phyloP scores from a whole-genome alignment of 1,140 invertebrate genomes.

The Apocrypta bakeri region DNA sequence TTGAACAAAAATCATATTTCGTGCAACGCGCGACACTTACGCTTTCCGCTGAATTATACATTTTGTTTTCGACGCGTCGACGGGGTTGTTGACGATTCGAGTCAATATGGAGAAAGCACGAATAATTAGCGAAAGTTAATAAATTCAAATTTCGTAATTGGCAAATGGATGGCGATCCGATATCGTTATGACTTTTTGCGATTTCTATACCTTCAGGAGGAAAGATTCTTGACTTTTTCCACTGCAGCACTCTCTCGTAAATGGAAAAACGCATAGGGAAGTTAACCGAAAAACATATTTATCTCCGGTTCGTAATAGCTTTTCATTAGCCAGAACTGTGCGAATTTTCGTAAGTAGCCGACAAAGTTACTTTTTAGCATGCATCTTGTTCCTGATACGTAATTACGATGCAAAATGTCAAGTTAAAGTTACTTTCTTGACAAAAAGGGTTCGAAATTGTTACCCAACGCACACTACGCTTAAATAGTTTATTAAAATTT shows the following conservation, averaged over 20 bases:
- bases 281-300: background rate
- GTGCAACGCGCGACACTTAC: slow-evolving; percentile 53
- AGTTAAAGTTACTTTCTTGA: too few species aligned
- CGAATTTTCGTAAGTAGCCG: background rate
- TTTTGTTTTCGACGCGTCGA: background rate
- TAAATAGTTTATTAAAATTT: background rate
- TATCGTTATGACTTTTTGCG: background rate
- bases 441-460: too few species aligned
- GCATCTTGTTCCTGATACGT: background rate
- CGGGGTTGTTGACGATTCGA: too few species aligned
- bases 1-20: slow-evolving; percentile 61
- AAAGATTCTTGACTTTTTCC: slow-evolving; percentile 5
- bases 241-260: background rate
- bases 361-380: too few species aligned
- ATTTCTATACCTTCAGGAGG: background rate
- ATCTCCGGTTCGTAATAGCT: background rate
- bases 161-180: background rate
- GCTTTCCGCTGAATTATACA: slow-evolving; percentile 54
- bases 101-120: background rate
- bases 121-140: slow-evolving; percentile 34
- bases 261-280: background rate
- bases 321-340: too few species aligned
- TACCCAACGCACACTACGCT: background rate
- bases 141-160: slow-evolving; percentile 15
- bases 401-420: background rate